These are phyloP conservation scores for Rhorus exstirpatorius DNA, from an alignment of 2,888 invertebrate genomes.

Conservation along the genomic window DNA sequence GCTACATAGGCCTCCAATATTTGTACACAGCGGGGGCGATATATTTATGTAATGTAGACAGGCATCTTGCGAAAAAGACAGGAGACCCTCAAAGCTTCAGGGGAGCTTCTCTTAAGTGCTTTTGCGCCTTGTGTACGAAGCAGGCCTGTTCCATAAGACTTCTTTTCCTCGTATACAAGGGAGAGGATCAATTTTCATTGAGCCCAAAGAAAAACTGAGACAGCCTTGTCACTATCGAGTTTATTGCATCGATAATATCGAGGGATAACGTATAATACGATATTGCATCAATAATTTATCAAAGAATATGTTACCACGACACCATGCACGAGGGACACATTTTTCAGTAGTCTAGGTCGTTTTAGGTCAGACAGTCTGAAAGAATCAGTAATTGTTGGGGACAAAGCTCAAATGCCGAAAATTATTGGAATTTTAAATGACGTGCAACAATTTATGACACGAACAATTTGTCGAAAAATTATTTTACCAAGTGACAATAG, in stretches of 20 bases:
- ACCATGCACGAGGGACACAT: background rate
- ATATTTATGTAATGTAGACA: background rate
- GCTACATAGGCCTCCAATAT: no score
- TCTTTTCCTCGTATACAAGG: slow-evolving; percentile 7
- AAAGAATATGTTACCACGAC: background rate
- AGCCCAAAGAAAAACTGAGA: slow-evolving; percentile 19
- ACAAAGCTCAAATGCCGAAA: background rate
- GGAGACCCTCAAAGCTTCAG: background rate
- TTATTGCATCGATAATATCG: background rate
- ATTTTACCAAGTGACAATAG: no score
- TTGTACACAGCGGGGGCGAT: no score
- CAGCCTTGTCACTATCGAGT: slow-evolving; percentile 5
- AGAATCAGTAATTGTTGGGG: background rate
- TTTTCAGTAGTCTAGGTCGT: background rate
- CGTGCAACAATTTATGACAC: no score
- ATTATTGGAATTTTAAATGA: no score
- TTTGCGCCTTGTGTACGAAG: slow-evolving; percentile 20
- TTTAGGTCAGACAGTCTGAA: background rate
- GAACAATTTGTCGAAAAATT: no score
- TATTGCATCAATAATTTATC: slow-evolving; percentile 44
- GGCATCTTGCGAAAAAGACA: background rate
- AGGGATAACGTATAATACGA: slow-evolving; percentile 16
- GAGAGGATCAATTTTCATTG: slow-evolving; percentile 49
- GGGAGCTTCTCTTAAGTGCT: slow-evolving; percentile 42
- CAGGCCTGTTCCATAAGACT: slow-evolving; percentile 7